Conservation (phyloP, 2,113 vertebrate genomes). For the Collichthys lucidus region DNA sequence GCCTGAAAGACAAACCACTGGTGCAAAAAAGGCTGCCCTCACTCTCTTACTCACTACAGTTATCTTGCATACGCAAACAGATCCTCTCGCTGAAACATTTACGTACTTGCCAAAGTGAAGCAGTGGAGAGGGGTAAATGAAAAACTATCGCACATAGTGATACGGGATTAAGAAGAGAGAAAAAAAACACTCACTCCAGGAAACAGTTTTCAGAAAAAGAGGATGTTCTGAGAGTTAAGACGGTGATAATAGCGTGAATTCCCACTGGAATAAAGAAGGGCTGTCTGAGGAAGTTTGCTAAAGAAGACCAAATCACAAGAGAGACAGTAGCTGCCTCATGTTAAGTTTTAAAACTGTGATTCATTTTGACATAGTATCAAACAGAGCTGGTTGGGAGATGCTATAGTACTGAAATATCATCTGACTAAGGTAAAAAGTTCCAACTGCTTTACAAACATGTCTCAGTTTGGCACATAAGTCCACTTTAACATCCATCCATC, state of each 20-base stretch:
- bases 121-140: conserved; percentile 59
- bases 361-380: conserved; percentile 45
- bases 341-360: conserved; percentile 39
- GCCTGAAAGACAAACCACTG: conserved; percentile 70
- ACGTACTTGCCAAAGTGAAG: conserved; percentile 51
- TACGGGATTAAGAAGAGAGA: conserved; percentile 50
- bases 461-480: not conserved
- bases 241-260: conserved; percentile 38
- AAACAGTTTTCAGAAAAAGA: conserved; percentile 44
- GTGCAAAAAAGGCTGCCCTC: conserved; percentile 65
- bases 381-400: conserved; percentile 10
- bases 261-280: not conserved
- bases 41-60: conserved; percentile 64
- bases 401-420: conserved; percentile 22
- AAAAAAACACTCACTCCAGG: conserved; percentile 27
- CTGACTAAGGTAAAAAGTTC: conserved; percentile 16
- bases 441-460: conserved; percentile 18
- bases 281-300: conserved; percentile 41
- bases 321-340: conserved; percentile 31
- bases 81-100: conserved; percentile 53
- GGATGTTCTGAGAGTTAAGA: conserved; percentile 26
- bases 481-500: not conserved
- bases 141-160: conserved; percentile 44
- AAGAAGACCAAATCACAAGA: conserved; percentile 31
- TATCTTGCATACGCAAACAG: conserved; percentile 53